Percentiles rank a stretch among this genome's conserved stretches.
Conservation (phyloP, 2,888 invertebrate species). For the Microdon myrmicae region DNA sequence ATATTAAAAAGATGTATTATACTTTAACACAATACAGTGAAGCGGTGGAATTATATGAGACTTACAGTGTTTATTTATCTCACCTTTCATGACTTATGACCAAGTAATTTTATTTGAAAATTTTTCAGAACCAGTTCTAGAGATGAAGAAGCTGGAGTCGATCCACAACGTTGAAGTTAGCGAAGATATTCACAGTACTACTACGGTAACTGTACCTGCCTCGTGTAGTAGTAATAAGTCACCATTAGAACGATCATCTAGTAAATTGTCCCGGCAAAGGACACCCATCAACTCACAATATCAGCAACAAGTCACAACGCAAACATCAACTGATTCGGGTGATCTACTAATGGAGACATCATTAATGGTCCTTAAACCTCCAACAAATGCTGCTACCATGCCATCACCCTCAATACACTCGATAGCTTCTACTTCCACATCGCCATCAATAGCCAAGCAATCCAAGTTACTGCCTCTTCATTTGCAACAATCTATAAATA, state of each 20-base stretch:
- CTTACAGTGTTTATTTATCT: background rate
- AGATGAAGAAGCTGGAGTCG: constrained; percentile 63
- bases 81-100: background rate
- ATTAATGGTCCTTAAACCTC: constrained; percentile 59
- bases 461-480: constrained; percentile 48
- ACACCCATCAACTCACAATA: constrained; percentile 61
- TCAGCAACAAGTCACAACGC: constrained; percentile 46
- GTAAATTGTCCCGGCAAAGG: constrained; percentile 63
- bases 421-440: constrained; percentile 29
- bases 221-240: constrained; percentile 40
- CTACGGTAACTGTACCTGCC: constrained; percentile 42
- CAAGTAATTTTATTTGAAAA: constrained; percentile 2
- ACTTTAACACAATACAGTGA: background rate
- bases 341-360: constrained; percentile 64
- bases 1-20: too few relatives aligned
- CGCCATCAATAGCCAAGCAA: constrained; percentile 48
- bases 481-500: constrained; percentile 26
- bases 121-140: constrained; percentile 59
- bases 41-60: background rate
- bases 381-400: constrained; percentile 17
- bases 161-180: constrained; percentile 61
- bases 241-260: constrained; percentile 53
- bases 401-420: constrained; percentile 26
- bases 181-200: constrained; percentile 24
- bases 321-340: constrained; percentile 55